A percentile compares a stretch with the other conserved stretches of the same genome.
Evolutionary conservation across 2,797 vertebrate genomes (phyloP).

Genomic region (Pyrocephalus nanus): DNA sequence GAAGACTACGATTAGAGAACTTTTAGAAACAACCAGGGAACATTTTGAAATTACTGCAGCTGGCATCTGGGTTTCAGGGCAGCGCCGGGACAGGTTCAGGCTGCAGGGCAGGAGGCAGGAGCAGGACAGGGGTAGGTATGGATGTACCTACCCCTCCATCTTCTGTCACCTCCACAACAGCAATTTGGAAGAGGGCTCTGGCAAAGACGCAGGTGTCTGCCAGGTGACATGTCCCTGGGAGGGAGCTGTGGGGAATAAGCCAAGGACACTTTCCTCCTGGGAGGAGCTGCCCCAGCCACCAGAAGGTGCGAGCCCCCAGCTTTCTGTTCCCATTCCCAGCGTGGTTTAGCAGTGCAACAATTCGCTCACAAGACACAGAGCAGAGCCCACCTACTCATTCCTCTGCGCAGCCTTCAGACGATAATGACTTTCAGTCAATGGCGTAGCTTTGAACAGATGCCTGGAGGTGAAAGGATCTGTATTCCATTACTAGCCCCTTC

Average conservation of each 20-base stretch:
- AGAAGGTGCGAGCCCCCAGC: not conserved
- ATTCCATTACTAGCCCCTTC: constrained; percentile 61
- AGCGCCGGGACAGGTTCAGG: not conserved
- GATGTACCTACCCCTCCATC: not conserved
- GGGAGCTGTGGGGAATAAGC: not conserved
- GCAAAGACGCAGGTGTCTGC: not conserved
- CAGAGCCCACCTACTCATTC: constrained; percentile 36
- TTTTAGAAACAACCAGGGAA: not conserved
- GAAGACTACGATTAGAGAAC: not conserved
- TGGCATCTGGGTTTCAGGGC: not conserved
- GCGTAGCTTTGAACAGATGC: constrained; percentile 37
- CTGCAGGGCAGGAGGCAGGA: not conserved
- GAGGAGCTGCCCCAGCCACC: not conserved
- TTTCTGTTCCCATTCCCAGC: not conserved
- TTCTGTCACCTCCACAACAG: not conserved
- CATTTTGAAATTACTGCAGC: not conserved
- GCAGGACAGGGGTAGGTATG: rapidly evolving
- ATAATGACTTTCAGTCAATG: constrained; percentile 19
- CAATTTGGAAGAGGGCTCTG: not conserved
- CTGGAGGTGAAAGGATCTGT: constrained; percentile 63
- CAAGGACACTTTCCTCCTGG: not conserved
- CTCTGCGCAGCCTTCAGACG: not conserved
- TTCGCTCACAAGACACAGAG: not conserved
- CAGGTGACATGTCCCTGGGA: not conserved
- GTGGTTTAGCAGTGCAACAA: not conserved